Conservation (phyloP, 2,888 invertebrate genomes). For the Subacronicta megacephala region DNA sequence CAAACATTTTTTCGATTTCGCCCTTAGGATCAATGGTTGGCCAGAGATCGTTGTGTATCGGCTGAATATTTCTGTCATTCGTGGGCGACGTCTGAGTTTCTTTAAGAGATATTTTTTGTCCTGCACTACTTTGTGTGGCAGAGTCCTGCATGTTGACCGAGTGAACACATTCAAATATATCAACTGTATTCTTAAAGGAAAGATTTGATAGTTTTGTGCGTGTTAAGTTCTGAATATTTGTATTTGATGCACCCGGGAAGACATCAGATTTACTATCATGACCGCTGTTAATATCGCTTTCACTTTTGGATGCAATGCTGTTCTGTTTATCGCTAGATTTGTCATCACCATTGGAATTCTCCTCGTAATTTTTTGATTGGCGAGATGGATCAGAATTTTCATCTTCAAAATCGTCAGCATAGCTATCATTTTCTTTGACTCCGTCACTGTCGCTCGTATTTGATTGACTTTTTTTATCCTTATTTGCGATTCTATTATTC, state of each 20-base stretch:
- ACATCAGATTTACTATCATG: conserved; percentile 18
- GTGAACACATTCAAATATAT: conserved; percentile 83
- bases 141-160: conserved; percentile 80
- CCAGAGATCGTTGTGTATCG: conserved; percentile 82
- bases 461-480: conserved; percentile 48
- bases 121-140: conserved; percentile 79
- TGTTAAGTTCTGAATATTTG: conserved; percentile 62
- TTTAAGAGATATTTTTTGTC: conserved; percentile 75
- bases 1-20: conserved; percentile 80
- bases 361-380: conserved; percentile 35
- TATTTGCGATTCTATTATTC: conserved; percentile 54
- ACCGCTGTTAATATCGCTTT: conserved; percentile 20
- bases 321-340: conserved; percentile 39
- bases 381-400: conserved; percentile 73
- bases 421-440: conserved; percentile 70
- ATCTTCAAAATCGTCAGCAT: conserved; percentile 85
- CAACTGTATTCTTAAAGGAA: conserved; percentile 80
- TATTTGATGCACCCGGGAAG: conserved; percentile 42
- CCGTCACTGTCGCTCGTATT: conserved; percentile 55
- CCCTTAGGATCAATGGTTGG: conserved; percentile 73
- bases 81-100: conserved; percentile 85
- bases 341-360: conserved; percentile 33
- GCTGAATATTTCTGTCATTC: conserved; percentile 70
- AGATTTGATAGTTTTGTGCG: conserved; percentile 73
- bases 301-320: conserved; percentile 33